A percentile compares a stretch with the other conserved stretches of the same genome.
These are phyloP conservation scores for Stichopus chloronotus DNA, from an alignment of 35 echinoderm and acorn worm genomes.

Conservation along the genomic window DNA sequence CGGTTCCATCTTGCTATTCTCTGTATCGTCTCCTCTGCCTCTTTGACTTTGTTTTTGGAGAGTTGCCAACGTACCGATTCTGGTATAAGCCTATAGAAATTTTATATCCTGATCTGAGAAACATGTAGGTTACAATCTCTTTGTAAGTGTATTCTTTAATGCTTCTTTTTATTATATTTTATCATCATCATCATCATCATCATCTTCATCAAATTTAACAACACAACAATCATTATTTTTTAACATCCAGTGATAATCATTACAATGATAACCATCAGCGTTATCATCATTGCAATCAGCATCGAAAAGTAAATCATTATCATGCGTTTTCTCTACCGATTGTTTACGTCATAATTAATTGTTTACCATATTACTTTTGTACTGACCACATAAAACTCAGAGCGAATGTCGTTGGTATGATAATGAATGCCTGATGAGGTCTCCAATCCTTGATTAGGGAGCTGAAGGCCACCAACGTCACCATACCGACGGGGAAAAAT, in stretches of 20 bases:
- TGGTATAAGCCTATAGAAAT: not conserved
- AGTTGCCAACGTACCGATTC: not conserved
- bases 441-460: not conserved
- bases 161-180: too few species aligned
- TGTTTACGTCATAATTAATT: not conserved
- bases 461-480: not conserved
- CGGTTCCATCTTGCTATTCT: not conserved
- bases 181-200: too few species aligned
- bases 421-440: not conserved
- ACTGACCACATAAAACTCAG: not conserved
- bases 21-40: not conserved
- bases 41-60: not conserved
- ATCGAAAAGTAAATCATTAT: too few species aligned
- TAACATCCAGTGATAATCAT: too few species aligned
- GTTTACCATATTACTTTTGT: not conserved
- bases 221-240: too few species aligned
- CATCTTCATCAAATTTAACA: too few species aligned
- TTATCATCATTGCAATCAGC: too few species aligned
- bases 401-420: not conserved
- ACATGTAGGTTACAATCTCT: too few species aligned
- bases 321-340: too few species aligned
- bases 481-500: not conserved
- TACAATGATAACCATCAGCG: too few species aligned
- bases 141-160: too few species aligned
- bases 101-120: not conserved